These are phyloP conservation scores for Pipistrellus pygmaeus DNA, from an alignment of 2,797 vertebrate species.

Conservation along the genomic window DNA sequence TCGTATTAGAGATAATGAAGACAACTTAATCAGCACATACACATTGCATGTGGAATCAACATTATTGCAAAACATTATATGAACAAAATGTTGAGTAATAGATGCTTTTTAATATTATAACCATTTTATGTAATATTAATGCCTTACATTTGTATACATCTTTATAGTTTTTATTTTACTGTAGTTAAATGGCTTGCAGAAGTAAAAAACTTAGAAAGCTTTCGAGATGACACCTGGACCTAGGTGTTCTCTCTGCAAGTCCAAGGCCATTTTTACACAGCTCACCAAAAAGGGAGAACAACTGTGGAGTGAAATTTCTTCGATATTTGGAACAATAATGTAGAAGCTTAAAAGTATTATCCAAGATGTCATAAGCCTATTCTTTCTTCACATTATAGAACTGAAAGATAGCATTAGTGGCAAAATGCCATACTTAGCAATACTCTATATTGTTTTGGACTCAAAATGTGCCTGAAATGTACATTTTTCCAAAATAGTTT, in stretches of 20 bases:
- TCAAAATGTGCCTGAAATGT: constrained; percentile 67
- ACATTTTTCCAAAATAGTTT: constrained; percentile 25
- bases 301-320: constrained; percentile 53
- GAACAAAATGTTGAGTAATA: constrained; percentile 20
- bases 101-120: not conserved
- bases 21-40: not conserved
- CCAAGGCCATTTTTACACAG: constrained; percentile 35
- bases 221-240: not conserved
- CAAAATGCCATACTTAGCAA: constrained; percentile 58
- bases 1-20: constrained; percentile 6
- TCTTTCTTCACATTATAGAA: constrained; percentile 61
- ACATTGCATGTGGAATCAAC: not conserved
- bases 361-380: constrained; percentile 61
- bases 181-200: constrained; percentile 8
- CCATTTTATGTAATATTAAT: not conserved
- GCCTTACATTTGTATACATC: not conserved
- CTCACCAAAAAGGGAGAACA: constrained; percentile 25
- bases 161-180: not conserved
- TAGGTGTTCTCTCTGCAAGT: not conserved
- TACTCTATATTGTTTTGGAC: constrained; percentile 59
- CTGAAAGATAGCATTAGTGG: constrained; percentile 57
- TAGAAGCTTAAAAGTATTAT: constrained; percentile 67
- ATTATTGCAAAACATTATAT: not conserved
- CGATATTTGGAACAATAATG: constrained; percentile 51
- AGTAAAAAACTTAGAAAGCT: constrained; percentile 38